Evolutionary conservation across 2,888 invertebrate species (phyloP).

Genomic region (Fragum sueziense): DNA sequence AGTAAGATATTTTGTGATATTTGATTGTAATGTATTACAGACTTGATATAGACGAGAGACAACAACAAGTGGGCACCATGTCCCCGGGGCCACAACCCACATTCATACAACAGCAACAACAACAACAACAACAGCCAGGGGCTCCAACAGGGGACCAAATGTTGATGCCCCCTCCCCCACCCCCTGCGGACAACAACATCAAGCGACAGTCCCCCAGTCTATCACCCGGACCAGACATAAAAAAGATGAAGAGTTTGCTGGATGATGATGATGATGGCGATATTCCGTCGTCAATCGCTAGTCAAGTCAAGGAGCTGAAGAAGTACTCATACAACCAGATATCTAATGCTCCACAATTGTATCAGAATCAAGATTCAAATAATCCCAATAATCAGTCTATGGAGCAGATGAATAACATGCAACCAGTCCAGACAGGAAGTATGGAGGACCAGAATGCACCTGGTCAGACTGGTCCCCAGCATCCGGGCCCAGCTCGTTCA

Average conservation of each 20-base stretch:
- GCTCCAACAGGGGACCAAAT: constrained; percentile 53
- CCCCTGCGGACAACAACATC: constrained; percentile 21
- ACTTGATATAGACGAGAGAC: constrained; percentile 13
- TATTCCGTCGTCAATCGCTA: constrained; percentile 59
- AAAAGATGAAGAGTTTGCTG: constrained; percentile 46
- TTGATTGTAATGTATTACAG: constrained; percentile 6
- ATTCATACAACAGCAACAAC: constrained; percentile 14
- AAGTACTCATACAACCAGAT: constrained; percentile 68
- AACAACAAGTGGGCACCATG: neutral
- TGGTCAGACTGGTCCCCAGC: constrained; percentile 15
- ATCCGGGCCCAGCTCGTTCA: constrained; percentile 3
- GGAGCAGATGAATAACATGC: neutral
- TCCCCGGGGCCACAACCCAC: neutral
- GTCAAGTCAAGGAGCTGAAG: constrained; percentile 59
- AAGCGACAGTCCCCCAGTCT: constrained; percentile 42
- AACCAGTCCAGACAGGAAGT: neutral
- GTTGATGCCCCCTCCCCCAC: constrained; percentile 68
- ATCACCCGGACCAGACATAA: constrained; percentile 41
- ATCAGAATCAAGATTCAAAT: constrained; percentile 49
- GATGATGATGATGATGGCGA: constrained; percentile 64
- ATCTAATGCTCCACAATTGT: constrained; percentile 65
- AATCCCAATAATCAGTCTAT: neutral
- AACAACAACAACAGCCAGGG: too few species aligned
- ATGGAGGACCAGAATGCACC: neutral
- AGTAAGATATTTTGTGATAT: too few species aligned